Evolutionary conservation across 2,888 invertebrate genomes (phyloP), one percentile per base, ranked within the genome.

Genomic region (Epinotia bilunana): DNA sequence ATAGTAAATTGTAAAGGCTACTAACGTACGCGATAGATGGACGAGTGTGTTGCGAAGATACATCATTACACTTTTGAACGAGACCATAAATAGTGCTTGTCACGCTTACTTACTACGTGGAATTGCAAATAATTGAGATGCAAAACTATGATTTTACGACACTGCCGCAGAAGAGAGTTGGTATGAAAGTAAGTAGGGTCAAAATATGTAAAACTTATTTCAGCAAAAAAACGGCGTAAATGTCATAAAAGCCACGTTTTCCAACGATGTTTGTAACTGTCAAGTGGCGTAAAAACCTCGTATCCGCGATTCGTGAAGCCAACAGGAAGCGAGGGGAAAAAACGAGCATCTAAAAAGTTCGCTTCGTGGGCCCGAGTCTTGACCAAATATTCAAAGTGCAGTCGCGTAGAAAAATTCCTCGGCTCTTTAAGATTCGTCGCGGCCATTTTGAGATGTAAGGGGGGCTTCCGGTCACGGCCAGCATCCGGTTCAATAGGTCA

Each of bases 391-490:
- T 88, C 88, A 85, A 89, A 89, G 91, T 81, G 80, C 91, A 91
- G 86, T 85, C 88, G 88, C 84, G 88, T 90, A 91, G 91, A 92
- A 92, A 92, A 87, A 92, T 92, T 92, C 90, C 89, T 87, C 81
- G 83, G 83, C 85, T 87, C 86, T 89, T 81, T 86, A 86, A 86
- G 88, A 91, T 91, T 91, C 86, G 92, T 86, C 85, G 88, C 87
- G 91, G 91, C 87, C 90, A 91, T 90, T 91, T 89, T 87, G 84
- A 90, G 91, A 92, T 91, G 90, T 91, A 90, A 90, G 89, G 88
- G 85, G 88, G 86, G 83, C 90, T 91, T 91, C 92, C 92, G 92
- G 92, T 86, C 88, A 86, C 87, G 89, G 88, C 82, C 89, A 83
- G 88, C 88, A 88, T 92, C 91, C 92, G 91, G 91, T 88, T 81